Evolutionary conservation across 2,888 invertebrate species (phyloP), one percentile per base, ranked within the genome.

Genomic region (Melanotus villosus): DNA sequence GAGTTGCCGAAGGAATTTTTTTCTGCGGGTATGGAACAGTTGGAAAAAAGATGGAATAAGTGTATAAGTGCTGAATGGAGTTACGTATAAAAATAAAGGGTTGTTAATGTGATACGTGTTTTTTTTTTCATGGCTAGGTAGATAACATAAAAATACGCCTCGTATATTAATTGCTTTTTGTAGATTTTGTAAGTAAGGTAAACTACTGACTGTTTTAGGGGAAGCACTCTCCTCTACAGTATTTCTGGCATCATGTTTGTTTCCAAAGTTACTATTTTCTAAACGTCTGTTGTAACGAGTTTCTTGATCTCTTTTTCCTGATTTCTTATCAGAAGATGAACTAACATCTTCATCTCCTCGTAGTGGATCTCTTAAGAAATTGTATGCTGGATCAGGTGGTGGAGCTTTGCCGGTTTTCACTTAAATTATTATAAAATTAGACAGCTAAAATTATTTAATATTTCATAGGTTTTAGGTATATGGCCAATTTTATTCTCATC

Each of bases 371-470:
- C 74, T 79, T 60, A 81, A 71, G 71, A 75, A 80, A 67, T 77
- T 80, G 47, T 79, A 80, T 7, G 78, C 65, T 18, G 82, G 81
- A 70, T 81, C 82, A 16, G 79, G 75, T 9, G 82, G 82, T 12
- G 81, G 80, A 6, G 14, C 14, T 38, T 12, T 10, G 3, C n/a
- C 38, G 14, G 14, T 26, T n/a, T 38, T 38, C 14, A 38, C 3
- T 38, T 38, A n/a, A 38, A 32, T 32, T 7, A 9, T 7, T 7
- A 32, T 7, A 32, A 32, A 7, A 32, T 32, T 32, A 32, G 9
- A 32, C 9, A 32, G 5, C 9, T 32, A 32, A n/a, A n/a, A n/a
- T 9, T 32, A 32, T 32, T 32, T 32, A 32, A 5, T 32, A 32
- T 32, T 32, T 32, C 5, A 5, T n/a, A n/a, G n/a, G n/a, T n/a